Evolutionary conservation across 1,140 invertebrate species (phyloP), one percentile per base, ranked within the genome.

Genomic region (Linepithema humile): DNA sequence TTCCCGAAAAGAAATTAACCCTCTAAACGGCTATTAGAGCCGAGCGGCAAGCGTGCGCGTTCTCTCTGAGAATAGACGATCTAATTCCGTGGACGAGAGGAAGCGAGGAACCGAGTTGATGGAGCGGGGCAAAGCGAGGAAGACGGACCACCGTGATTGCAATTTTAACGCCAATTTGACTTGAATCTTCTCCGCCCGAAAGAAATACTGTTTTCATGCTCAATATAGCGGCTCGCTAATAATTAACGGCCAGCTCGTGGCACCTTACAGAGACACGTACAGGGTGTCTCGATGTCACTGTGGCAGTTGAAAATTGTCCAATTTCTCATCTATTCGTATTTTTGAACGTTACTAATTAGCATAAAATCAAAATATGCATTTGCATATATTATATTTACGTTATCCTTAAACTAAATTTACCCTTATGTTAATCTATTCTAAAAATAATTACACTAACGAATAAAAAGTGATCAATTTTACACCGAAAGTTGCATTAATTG

Each of bases 131-230:
- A 74, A 53, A 55, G 86, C 75, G 73, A 85, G 74, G 83, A 88
- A 86, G 60, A 89, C 90, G 89, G 94, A 94, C 94, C 94, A 94
- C 94, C 94, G 85, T 91, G 93, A 93, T 94, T 93, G 93, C 92
- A 94, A 94, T 94, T 94, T 94, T 94, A 93, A 94, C 93, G 93
- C 90, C 93, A 94, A 93, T 94, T 94, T 93, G 90, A 94, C 92
- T 92, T 89, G 93, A 92, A 94, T 94, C 92, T 94, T 84, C 86
- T 84, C 83, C 82, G 90, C 64, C 80, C 89, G 89, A 92, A 93
- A 94, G 91, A 93, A 93, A 93, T 93, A 93, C 90, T 90, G 90
- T 91, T 94, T 93, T 94, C 93, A 94, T 93, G 93, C 93, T 93
- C 93, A 91, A 93, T 94, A 92, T 94, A 92, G 89, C 88, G 87